Percentiles rank a stretch among this genome's conserved stretches.
Conservation (phyloP, 2,797 vertebrate species). For the Eospalax fontanierii region DNA sequence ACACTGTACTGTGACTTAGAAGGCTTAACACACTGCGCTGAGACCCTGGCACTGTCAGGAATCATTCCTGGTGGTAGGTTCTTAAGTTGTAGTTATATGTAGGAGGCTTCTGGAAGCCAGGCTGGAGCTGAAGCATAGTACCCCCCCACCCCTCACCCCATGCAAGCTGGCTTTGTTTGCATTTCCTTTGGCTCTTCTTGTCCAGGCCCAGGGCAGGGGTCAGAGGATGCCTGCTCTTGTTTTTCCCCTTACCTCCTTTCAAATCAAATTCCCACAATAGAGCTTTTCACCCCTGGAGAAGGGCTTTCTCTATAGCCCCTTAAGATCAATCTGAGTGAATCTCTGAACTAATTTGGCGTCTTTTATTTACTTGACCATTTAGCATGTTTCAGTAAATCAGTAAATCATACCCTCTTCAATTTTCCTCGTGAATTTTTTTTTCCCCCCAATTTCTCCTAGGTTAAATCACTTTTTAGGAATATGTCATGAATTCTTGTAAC, state of each 20-base stretch:
- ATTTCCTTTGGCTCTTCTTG: background rate
- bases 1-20: background rate
- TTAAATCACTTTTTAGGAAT: conserved; percentile 54
- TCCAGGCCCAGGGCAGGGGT: background rate
- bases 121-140: too few species aligned
- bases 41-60: background rate
- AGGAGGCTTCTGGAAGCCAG: background rate
- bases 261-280: conserved; percentile 33
- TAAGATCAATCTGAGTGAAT: background rate
- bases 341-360: conserved; percentile 6
- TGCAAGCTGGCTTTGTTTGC: background rate
- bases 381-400: background rate
- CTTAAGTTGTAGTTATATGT: background rate
- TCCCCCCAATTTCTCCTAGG: conserved; percentile 31
- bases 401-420: background rate
- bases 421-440: conserved; percentile 49
- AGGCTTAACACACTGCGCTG: background rate
- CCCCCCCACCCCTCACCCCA: accelerated
- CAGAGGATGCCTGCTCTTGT: conserved; percentile 31
- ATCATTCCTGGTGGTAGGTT: background rate
- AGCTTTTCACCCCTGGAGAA: background rate
- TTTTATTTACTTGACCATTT: background rate
- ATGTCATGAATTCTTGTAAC: background rate
- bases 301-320: background rate
- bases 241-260: conserved; percentile 63